Conservation (phyloP, 2,797 vertebrate genomes). For the Clamator glandarius region DNA sequence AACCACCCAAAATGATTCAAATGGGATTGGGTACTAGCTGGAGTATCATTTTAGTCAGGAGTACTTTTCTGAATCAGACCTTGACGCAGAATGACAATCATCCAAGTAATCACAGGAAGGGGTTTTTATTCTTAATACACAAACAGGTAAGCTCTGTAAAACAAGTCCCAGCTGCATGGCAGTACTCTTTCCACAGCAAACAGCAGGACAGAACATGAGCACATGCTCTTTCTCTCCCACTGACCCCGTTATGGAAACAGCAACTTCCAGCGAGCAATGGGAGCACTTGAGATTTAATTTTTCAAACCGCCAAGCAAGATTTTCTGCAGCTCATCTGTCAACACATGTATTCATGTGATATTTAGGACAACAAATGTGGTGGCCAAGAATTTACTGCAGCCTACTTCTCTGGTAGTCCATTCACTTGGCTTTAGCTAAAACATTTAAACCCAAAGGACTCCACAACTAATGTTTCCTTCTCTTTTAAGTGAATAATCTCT, state of each 20-base stretch:
- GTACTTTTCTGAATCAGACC: not conserved
- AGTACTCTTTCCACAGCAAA: not conserved
- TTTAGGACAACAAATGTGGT: constrained; percentile 6
- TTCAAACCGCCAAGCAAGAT: not conserved
- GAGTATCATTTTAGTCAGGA: not conserved
- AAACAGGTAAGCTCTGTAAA: not conserved
- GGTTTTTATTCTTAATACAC: not conserved
- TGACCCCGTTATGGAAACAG: not conserved
- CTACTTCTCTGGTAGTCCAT: not conserved
- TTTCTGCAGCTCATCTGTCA: constrained; percentile 50
- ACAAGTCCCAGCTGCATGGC: not conserved
- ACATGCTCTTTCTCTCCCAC: not conserved
- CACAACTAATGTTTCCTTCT: not conserved
- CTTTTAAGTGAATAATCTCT: not conserved
- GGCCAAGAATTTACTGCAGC: not conserved
- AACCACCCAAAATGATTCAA: not conserved
- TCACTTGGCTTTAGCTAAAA: not conserved
- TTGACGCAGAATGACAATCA: not conserved
- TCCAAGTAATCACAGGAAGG: not conserved
- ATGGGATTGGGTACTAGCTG: not conserved
- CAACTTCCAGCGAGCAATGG: not conserved
- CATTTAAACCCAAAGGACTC: not conserved
- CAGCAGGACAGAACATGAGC: not conserved
- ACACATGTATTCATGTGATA: not conserved
- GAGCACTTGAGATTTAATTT: not conserved